A percentile compares a stretch with the other conserved stretches of the same genome.
phyloP scores from a whole-genome alignment of 2,113 vertebrate species.

The Procapra przewalskii region DNA sequence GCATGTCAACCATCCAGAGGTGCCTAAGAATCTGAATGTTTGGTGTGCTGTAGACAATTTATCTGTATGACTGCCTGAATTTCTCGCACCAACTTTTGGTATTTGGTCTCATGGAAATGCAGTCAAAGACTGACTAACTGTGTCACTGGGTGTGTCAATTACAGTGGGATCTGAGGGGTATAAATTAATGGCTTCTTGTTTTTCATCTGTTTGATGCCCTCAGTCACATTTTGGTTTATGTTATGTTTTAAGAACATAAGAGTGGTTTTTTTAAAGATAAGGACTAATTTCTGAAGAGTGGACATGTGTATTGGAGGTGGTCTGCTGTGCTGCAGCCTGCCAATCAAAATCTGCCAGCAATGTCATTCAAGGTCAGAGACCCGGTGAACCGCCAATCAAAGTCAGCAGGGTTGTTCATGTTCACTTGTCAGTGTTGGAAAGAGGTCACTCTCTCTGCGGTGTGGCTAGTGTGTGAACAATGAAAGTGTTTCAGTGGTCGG shows the following conservation, averaged over 20 bases:
- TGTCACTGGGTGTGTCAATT: not conserved
- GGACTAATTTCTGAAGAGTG: slow-evolving; percentile 65
- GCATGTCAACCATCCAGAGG: not conserved
- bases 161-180: not conserved
- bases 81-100: not conserved
- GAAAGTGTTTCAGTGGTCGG: slow-evolving; percentile 59
- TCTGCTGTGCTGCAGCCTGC: slow-evolving; percentile 73
- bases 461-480: slow-evolving; percentile 58
- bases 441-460: slow-evolving; percentile 50
- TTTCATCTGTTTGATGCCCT: not conserved
- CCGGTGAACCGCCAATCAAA: slow-evolving; percentile 76
- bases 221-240: not conserved
- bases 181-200: not conserved
- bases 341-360: slow-evolving; percentile 80
- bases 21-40: not conserved
- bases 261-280: slow-evolving; percentile 45
- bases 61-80: not conserved
- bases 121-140: not conserved
- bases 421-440: slow-evolving; percentile 69
- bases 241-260: not conserved
- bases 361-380: slow-evolving; percentile 83
- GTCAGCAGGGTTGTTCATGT: slow-evolving; percentile 64
- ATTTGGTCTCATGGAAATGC: not conserved
- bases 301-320: slow-evolving; percentile 57
- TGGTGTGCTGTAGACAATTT: not conserved